A percentile compares a stretch with the other conserved stretches of the same genome.
phyloP scores from a whole-genome alignment of 2,113 vertebrate genomes.

The Xenopus laevis region DNA sequence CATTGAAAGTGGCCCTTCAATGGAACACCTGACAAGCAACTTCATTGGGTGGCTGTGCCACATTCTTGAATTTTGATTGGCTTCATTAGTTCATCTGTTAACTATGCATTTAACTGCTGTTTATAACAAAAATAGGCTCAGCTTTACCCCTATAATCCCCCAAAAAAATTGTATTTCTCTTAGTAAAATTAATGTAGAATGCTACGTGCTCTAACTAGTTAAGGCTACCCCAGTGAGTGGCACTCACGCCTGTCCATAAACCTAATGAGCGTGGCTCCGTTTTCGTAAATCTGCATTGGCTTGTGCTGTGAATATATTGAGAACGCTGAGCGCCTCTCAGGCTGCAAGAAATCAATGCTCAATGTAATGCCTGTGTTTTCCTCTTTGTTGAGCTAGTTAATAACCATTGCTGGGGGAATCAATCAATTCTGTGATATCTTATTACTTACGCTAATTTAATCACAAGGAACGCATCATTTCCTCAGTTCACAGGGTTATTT shows the following conservation, averaged over 20 bases:
- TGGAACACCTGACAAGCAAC: too few species aligned
- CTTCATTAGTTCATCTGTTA: too few species aligned
- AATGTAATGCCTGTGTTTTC: conserved; percentile 86
- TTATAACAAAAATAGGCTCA: too few species aligned
- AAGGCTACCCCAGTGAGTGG: neutral
- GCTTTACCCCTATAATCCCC: too few species aligned
- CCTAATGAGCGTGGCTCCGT: neutral
- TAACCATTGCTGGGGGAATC: conserved; percentile 88
- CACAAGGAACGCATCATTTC: conserved; percentile 88
- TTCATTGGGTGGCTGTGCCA: too few species aligned
- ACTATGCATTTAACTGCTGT: too few species aligned
- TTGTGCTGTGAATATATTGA: neutral
- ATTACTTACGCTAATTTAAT: conserved; percentile 98
- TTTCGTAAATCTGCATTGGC: neutral
- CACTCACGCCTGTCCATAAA: neutral
- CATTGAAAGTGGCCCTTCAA: too few species aligned
- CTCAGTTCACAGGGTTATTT: conserved; percentile 69
- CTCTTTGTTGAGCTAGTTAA: conserved; percentile 85
- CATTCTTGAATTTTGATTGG: too few species aligned
- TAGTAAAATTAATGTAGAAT: too few species aligned
- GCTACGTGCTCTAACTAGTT: too few species aligned
- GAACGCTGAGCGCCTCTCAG: neutral
- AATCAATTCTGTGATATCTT: conserved; percentile 96
- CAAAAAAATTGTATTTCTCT: too few species aligned
- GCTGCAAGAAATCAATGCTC: conserved; percentile 79